phyloP scores from a whole-genome alignment of 2,113 vertebrate genomes.

The Muscicapa adusta region DNA sequence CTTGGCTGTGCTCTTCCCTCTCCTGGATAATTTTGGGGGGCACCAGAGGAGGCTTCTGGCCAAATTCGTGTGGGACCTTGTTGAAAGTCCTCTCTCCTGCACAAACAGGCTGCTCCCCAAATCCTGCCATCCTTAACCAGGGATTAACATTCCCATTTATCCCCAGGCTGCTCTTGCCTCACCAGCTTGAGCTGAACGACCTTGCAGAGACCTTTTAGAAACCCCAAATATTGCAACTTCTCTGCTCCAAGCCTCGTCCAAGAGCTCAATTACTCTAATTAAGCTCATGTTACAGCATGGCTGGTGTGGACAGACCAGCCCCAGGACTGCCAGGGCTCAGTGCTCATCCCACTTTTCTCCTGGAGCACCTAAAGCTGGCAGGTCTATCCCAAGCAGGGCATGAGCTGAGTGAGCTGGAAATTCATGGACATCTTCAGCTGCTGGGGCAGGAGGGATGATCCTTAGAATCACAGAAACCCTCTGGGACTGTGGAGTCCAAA shows the following conservation, averaged over 20 bases:
- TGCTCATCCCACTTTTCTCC: not conserved
- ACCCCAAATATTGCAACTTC: not conserved
- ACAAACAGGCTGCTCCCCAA: not conserved
- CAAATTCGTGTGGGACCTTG: not conserved
- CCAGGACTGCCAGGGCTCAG: accelerated
- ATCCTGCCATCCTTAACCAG: not conserved
- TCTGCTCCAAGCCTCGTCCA: not conserved
- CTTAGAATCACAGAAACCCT: not conserved
- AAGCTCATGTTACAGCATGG: not conserved
- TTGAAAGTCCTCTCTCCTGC: not conserved
- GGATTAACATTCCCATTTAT: not conserved
- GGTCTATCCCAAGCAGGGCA: accelerated
- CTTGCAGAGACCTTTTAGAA: not conserved
- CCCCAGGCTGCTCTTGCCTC: not conserved
- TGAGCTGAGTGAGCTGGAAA: not conserved
- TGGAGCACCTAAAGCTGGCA: not conserved
- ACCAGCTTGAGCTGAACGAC: not conserved
- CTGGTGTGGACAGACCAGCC: not conserved
- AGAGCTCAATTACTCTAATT: not conserved
- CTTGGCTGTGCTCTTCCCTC: not conserved
- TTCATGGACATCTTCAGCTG: not conserved
- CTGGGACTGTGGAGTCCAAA: not conserved
- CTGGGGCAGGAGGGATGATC: not conserved
- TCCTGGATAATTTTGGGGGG: not conserved
- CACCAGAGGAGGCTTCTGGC: not conserved